Conservation (phyloP, 2,797 vertebrate genomes). For the Acanthurus leucopareius region DNA sequence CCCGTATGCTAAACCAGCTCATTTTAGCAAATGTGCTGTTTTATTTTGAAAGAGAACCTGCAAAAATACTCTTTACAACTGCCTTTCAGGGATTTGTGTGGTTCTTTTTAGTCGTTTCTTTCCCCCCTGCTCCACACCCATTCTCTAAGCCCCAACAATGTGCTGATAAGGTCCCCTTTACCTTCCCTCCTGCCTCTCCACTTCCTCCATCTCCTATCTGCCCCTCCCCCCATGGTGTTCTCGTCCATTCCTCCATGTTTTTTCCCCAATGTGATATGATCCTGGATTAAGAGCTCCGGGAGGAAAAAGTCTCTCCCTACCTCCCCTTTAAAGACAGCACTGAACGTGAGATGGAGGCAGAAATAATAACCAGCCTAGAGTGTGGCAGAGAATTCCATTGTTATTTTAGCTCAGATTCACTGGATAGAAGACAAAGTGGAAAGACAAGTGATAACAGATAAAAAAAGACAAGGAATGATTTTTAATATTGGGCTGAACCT, state of each 20-base stretch:
- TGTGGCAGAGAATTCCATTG: constrained; percentile 11
- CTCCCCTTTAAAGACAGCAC: constrained; percentile 67
- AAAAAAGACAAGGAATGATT: constrained; percentile 25
- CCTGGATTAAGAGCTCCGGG: constrained; percentile 73
- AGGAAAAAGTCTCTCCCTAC: constrained; percentile 67
- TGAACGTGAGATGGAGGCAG: constrained; percentile 61
- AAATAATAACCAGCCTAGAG: constrained; percentile 45
- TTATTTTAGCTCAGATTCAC: constrained; percentile 32
- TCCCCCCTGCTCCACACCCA: constrained; percentile 36
- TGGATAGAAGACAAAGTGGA: constrained; percentile 11
- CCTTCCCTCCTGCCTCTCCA: constrained; percentile 44
- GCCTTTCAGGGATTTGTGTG: constrained; percentile 29
- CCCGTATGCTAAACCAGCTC: too few species aligned
- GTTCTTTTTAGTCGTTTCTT: constrained; percentile 20
- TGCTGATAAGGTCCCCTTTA: constrained; percentile 68
- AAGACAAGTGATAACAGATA: constrained; percentile 24
- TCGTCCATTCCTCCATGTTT: constrained; percentile 64
- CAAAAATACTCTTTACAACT: not conserved
- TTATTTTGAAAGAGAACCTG: constrained; percentile 21
- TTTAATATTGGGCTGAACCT: constrained; percentile 14
- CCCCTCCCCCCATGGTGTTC: constrained; percentile 50
- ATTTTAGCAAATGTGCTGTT: constrained; percentile 1
- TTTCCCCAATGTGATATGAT: constrained; percentile 70
- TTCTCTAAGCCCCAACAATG: constrained; percentile 63
- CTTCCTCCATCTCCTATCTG: constrained; percentile 44